Evolutionary conservation across 2,113 vertebrate genomes (phyloP).

Genomic region (Urocolius indicus): DNA sequence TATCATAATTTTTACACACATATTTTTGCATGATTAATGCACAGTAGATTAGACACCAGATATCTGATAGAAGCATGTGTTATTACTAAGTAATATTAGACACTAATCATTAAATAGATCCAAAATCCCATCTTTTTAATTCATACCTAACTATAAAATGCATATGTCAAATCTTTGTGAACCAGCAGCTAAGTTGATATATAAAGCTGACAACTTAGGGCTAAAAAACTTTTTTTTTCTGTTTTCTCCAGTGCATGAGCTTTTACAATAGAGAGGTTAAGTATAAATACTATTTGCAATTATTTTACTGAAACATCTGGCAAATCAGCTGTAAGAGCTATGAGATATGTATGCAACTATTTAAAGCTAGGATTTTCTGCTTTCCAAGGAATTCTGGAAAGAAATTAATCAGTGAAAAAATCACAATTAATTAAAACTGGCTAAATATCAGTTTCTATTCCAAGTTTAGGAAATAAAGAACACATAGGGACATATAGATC

Average conservation of each 20-base stretch:
- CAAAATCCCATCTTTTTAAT: not conserved
- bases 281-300: not conserved
- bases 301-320: not conserved
- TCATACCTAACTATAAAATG: not conserved
- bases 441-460: not conserved
- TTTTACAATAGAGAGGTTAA: not conserved
- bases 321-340: not conserved
- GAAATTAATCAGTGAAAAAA: not conserved
- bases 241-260: not conserved
- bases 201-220: not conserved
- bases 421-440: not conserved
- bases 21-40: not conserved
- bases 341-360: not conserved
- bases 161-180: not conserved
- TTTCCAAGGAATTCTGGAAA: not conserved
- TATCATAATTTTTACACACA: not conserved
- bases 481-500: not conserved
- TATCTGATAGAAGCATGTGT: not conserved
- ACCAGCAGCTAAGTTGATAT: not conserved
- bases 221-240: not conserved
- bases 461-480: not conserved
- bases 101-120: not conserved
- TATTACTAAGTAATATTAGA: conserved; percentile 3
- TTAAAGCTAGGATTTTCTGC: not conserved
- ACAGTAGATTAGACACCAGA: not conserved